Evolutionary conservation across 2,113 vertebrate species (phyloP), one percentile per base, ranked within the genome.

Genomic region (Cyanocitta stelleri): DNA sequence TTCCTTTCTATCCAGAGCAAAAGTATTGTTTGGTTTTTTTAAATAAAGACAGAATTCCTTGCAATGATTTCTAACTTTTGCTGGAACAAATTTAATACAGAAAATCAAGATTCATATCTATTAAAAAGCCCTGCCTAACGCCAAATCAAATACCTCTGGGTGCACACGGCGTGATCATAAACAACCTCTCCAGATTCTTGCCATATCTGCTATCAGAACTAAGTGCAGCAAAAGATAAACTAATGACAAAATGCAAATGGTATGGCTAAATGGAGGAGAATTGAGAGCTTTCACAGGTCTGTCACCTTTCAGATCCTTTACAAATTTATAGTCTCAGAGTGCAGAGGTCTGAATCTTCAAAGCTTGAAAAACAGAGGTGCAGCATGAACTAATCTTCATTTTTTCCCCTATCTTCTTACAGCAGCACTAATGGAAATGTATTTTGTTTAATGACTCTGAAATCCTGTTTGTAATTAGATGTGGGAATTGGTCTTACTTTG

Each of bases 381-480:
- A 96, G 77, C 92, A 94, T 97, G 93, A 97, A 97, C 97, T 98
- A 98, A 98, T 98, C 97, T 98, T 98, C 95, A 97, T 97, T 95
- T 96, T 91, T 18, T 5, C 82, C 88, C 96, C 97, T 94, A 96
- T 98, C 97, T 96, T 97, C 96, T 98, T 98, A 97, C 95, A 97
- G 96, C 97, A 98, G 96, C 97, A 97, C 98, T 99, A 98, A 98
- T 98, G 98, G 98, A 98, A 99, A 98, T 98, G 98, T 98, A 98
- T 98, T 98, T 98, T 98, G 98, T 98, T 98, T 98, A 98, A 98
- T 98, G 98, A 98, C 98, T 98, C 98, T 98, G 98, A 98, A 98
- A 98, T 98, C 98, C 98, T 98, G 98, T 98, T 98, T 98, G 98
- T 99, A 99, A 99, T 99, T 98, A 99, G 98, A 99, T 98, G 98